Evolutionary conservation across 2,888 invertebrate species (phyloP).

Genomic region (Himalopsyche anomala): DNA sequence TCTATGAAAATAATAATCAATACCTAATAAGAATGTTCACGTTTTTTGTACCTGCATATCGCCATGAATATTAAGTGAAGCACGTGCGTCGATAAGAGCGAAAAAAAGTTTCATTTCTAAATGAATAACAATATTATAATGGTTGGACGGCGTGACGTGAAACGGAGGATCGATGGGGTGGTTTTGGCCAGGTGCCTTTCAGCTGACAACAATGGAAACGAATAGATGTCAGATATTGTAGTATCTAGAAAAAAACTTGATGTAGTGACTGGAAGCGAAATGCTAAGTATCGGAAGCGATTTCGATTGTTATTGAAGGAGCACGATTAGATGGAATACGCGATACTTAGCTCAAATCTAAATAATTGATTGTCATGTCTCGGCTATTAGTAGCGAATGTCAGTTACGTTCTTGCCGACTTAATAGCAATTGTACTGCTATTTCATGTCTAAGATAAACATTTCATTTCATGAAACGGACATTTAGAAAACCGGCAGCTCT

Average conservation of each 20-base stretch:
- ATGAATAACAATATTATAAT: conserved; percentile 14
- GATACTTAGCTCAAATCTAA: conserved; percentile 20
- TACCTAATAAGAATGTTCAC: conserved; percentile 3
- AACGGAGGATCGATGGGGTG: neutral
- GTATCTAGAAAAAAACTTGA: neutral
- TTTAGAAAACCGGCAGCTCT: no score
- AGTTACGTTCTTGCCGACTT: no score
- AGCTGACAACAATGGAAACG: conserved; percentile 18
- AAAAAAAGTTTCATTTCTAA: neutral
- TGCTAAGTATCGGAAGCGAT: neutral
- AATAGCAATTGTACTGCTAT: no score
- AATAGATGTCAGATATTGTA: neutral
- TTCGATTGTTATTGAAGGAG: conserved; percentile 3
- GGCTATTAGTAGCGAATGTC: no score
- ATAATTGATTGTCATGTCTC: neutral
- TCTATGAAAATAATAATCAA: conserved; percentile 35
- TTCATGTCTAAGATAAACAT: no score
- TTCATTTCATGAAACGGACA: no score
- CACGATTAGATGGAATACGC: neutral
- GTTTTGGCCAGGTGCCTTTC: conserved; percentile 28
- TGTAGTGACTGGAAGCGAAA: conserved; percentile 1
- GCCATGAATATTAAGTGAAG: conserved; percentile 14
- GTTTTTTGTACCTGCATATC: neutral
- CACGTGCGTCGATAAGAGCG: conserved; percentile 5
- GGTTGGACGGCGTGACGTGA: conserved; percentile 3